These are phyloP conservation scores for Carassius auratus DNA, from an alignment of 2,113 vertebrate genomes.

Conservation along the genomic window DNA sequence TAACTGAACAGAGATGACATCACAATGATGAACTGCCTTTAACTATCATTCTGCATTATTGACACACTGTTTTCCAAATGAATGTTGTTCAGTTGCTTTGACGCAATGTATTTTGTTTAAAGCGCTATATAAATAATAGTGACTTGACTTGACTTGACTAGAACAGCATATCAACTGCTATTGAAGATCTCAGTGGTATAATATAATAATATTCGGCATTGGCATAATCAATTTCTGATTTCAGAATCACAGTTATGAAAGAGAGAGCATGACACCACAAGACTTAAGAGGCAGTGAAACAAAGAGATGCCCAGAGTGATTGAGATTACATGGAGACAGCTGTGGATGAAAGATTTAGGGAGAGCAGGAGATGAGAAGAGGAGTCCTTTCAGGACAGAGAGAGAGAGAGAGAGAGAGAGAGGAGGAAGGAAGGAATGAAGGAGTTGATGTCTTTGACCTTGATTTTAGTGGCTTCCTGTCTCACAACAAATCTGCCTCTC, in stretches of 20 bases:
- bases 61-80: no score
- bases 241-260: constrained; percentile 12
- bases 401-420: neutral
- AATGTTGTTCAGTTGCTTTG: no score
- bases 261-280: neutral
- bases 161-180: no score
- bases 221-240: neutral
- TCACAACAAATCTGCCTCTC: constrained; percentile 1
- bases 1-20: no score
- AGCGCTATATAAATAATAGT: no score
- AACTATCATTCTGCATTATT: no score
- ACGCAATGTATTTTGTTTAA: no score
- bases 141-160: no score
- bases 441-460: neutral
- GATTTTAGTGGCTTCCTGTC: neutral
- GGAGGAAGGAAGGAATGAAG: neutral
- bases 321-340: constrained; percentile 34
- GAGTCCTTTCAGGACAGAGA: constrained; percentile 21
- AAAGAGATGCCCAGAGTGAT: constrained; percentile 6
- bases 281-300: neutral
- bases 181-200: no score
- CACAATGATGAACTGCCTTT: no score
- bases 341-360: constrained; percentile 43
- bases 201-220: neutral
- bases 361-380: constrained; percentile 5